Base-by-base conservation (phyloP, 2,113 vertebrate species). In the Anguilla rostrata region DNA sequence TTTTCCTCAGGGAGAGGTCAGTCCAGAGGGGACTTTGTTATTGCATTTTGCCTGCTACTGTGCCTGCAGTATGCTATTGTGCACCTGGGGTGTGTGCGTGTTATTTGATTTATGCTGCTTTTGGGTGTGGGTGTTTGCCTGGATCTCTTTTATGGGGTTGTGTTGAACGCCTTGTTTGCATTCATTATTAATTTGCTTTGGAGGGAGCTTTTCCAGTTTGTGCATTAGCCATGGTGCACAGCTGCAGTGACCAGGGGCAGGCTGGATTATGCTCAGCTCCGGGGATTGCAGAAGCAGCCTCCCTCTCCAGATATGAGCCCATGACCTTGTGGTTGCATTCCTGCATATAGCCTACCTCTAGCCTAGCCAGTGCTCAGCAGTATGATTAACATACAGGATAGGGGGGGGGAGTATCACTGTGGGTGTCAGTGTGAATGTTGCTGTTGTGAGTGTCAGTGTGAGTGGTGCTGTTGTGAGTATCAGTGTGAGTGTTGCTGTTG, bases 91-190 rank as follows among this genome's bases (percentile, higher is more conserved):
- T 60, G 60, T 66, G 60, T 66, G 60, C 22, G 1, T 14, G 11
- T 75, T 29, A 75, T 75, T 75, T 75, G 71, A 75, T 75, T 75
- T 75, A 75, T 75, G 71, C n/a, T 12, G 71, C n/a, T n/a, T 75
- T 75, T 29, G 71, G 34, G 15, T 75, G 60, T 34, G 71, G 34
- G n/a, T 75, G 71, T 75, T 2, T 75, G 22, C 34, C 71, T 75
- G 71, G 12, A 29, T 75, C 71, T 75, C n/a, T 8, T 14, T 4
- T 34, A 34, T 29, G n/a, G 8, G 71, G 71, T 75, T n/a, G 1
- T 34, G n/a, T n/a, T 75, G 71, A 66, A 75, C n/a, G 71, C 11
- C 5, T 75, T 66, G 71, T 7, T 75, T 7, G 12, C 6, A 34
- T 75, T 29, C 71, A 75, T 75, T 75, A 75, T 75, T 75, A 34